Evolutionary conservation across 2,888 invertebrate genomes (phyloP).

Genomic region (Pheosia gnoma): DNA sequence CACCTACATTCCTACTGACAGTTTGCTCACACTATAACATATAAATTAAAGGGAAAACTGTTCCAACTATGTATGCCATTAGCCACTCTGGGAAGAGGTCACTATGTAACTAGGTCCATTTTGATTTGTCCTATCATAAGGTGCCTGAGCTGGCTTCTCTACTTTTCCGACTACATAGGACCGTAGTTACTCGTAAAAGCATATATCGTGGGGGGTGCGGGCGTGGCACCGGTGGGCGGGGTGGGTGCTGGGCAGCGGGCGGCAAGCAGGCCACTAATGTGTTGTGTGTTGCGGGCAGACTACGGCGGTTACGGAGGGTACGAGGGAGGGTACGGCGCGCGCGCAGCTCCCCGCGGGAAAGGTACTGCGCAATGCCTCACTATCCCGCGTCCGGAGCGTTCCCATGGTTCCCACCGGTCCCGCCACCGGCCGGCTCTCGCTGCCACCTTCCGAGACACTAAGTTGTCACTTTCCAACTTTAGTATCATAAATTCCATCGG

Average conservation of each 20-base stretch:
- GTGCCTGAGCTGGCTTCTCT: no score
- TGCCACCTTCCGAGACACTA: background rate
- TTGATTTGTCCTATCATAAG: no score
- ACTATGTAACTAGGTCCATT: no score
- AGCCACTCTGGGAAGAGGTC: no score
- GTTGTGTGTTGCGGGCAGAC: slow-evolving; percentile 87
- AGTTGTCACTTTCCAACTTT: background rate
- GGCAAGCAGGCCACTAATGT: slow-evolving; percentile 74
- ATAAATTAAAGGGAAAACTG: no score
- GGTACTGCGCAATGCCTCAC: slow-evolving; percentile 83
- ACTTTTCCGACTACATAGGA: background rate
- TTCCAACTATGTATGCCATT: no score
- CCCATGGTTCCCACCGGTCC: background rate
- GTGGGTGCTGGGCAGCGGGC: slow-evolving; percentile 38
- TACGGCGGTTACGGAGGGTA: slow-evolving; percentile 94
- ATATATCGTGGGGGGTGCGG: background rate
- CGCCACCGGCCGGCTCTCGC: background rate
- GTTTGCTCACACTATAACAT: no score
- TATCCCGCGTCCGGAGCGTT: slow-evolving; percentile 16
- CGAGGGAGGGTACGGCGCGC: slow-evolving; percentile 95
- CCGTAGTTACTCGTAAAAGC: background rate
- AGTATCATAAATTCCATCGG: no score
- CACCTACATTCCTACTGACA: slow-evolving; percentile 61
- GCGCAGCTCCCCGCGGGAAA: slow-evolving; percentile 94
- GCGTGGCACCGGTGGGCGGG: background rate